phyloP scores from a whole-genome alignment of 2,888 invertebrate genomes.

The Acleris cristana region DNA sequence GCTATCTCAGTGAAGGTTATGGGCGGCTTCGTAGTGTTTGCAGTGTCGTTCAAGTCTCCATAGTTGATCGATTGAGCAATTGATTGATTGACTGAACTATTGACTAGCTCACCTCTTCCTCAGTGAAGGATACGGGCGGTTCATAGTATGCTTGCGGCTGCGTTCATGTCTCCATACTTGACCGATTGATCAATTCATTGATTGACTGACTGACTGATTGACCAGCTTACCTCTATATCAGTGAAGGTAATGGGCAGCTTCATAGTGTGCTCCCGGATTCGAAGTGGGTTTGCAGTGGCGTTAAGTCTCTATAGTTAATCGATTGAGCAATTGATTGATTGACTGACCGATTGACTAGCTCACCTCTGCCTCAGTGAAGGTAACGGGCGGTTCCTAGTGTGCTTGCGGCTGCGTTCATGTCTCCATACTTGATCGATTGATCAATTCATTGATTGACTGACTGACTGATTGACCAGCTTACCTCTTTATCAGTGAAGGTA shows the following conservation, averaged over 20 bases:
- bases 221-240: constrained; percentile 49
- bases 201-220: too few relatives aligned
- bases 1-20: constrained; percentile 68
- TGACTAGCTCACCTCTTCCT: constrained; percentile 56
- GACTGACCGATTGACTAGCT: neutral
- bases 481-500: constrained; percentile 50
- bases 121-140: constrained; percentile 63
- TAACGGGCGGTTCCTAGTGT: constrained; percentile 58
- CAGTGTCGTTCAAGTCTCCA: too few relatives aligned
- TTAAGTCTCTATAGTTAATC: too few relatives aligned
- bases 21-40: constrained; percentile 46
- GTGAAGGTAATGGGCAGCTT: constrained; percentile 49
- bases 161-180: constrained; percentile 65
- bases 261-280: too few relatives aligned
- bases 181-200: too few relatives aligned
- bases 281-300: too few relatives aligned
- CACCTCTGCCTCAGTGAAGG: constrained; percentile 67
- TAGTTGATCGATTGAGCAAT: too few relatives aligned
- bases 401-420: constrained; percentile 59
- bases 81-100: too few relatives aligned
- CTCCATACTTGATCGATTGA: constrained; percentile 56
- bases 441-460: too few relatives aligned
- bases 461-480: too few relatives aligned
- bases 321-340: too few relatives aligned
- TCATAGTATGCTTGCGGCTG: constrained; percentile 56